These are phyloP conservation scores for Heliconius hermathena DNA, from an alignment of 1,140 invertebrate species.

Conservation along the genomic window DNA sequence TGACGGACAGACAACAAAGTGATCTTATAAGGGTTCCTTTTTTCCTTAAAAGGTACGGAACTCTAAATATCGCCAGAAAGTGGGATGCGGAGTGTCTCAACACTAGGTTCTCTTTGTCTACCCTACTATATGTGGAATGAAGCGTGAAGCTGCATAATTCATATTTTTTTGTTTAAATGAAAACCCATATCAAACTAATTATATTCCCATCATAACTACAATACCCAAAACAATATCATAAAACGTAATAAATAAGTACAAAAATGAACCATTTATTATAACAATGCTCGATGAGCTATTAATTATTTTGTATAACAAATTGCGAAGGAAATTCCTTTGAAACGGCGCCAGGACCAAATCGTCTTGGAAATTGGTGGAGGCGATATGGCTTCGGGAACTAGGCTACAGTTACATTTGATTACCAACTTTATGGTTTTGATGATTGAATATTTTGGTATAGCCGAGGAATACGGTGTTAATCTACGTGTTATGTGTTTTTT, in stretches of 20 bases:
- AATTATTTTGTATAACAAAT: constrained; percentile 27
- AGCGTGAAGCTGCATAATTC: no score
- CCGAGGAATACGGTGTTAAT: background rate
- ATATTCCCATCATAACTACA: no score
- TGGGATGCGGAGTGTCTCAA: no score
- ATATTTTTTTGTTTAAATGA: no score
- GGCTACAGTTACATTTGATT: constrained; percentile 29
- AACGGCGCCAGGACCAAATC: constrained; percentile 26
- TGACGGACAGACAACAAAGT: no score
- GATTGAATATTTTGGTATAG: constrained; percentile 14
- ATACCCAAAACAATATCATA: no score
- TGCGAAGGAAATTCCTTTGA: constrained; percentile 23
- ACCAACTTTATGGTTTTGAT: constrained; percentile 25
- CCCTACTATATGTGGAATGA: no score
- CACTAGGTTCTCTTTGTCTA: no score
- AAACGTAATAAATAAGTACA: background rate
- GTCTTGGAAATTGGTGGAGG: constrained; percentile 22
- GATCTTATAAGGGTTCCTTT: no score
- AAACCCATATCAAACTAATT: no score
- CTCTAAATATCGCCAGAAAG: no score
- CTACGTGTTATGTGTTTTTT: background rate
- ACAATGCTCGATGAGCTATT: constrained; percentile 19
- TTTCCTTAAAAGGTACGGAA: no score
- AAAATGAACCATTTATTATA: background rate
- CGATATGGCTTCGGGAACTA: constrained; percentile 25